Percentiles rank a stretch among this genome's conserved stretches.
These are phyloP conservation scores for Theocolax elegans DNA, from an alignment of 1,140 invertebrate species.

Conservation along the genomic window DNA sequence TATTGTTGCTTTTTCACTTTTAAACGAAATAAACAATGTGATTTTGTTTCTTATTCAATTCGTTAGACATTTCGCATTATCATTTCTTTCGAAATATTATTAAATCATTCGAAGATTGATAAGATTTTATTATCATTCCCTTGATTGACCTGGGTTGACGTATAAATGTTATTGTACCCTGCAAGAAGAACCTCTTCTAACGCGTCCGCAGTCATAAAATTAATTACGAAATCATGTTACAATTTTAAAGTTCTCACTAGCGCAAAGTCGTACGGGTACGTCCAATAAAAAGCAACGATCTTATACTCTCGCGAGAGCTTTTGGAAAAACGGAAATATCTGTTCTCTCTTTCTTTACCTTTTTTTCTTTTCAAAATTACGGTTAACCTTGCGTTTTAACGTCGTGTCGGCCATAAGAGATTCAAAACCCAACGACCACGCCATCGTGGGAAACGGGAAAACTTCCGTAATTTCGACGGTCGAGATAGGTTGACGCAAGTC, in stretches of 20 bases:
- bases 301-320: neutral
- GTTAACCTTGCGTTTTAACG: neutral
- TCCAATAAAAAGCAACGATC: slow-evolving; percentile 15
- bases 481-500: slow-evolving; percentile 40
- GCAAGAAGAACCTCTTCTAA: neutral
- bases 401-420: slow-evolving; percentile 44
- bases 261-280: no score
- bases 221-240: no score
- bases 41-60: no score
- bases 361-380: neutral
- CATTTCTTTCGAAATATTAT: neutral
- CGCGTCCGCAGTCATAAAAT: no score
- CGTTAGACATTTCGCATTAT: slow-evolving; percentile 9
- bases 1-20: no score
- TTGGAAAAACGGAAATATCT: no score
- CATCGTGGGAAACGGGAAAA: slow-evolving; percentile 53
- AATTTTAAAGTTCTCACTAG: no score
- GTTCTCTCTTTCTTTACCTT: no score
- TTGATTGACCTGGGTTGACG: no score
- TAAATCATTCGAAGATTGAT: neutral
- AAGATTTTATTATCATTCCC: no score
- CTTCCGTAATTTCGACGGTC: slow-evolving; percentile 54
- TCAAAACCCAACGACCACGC: slow-evolving; percentile 39
- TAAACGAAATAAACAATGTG: no score
- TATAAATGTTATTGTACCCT: neutral